Base-by-base conservation (phyloP, 2,113 vertebrate genomes). In the Melozone crissalis region DNA sequence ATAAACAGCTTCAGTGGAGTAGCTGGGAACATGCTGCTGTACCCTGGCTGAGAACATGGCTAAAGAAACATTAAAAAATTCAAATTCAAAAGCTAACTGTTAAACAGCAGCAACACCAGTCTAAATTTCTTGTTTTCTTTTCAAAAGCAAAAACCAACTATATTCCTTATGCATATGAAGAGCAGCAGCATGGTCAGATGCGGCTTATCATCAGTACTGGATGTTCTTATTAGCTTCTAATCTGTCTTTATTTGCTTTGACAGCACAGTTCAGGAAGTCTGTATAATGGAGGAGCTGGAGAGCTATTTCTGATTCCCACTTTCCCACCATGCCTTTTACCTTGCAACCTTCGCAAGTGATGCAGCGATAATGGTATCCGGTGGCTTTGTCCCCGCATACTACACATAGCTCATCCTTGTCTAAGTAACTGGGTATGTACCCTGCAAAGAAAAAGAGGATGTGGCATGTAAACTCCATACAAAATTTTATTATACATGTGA, bases 341-440 rank as follows among this genome's bases (percentile, higher is more conserved):
- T 99, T 99, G 98, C 99, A 99, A 92, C 99, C 99, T 97, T 99
- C 99, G 58, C 99, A 99, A 68, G 99, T 99, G 94, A 99, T 99
- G 94, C 99, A 99, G 97, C 99, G 99, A 97, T 99, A 99, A 97
- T 99, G 99, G 94, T 99, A 99, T 72, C 99, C 99, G 1, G 99
- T 99, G 87, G 99, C 99, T 97, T 99, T 99, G 98, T 99, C 99
- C 96, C 99, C 99, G 88, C 99, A 99, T 41, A 99, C 99, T 74
- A 99, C 99, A 96, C 99, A 99, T 24, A 99, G 98, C 97, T 99
- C 99, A 95, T 99, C 99, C 98, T 99, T 99, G 98, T 99, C 99
- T 98, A 99, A 98, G 97, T 99, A 99, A 97, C 99, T 99, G 96
- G 99, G 99, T 98, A 99, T 99, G 97, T 99, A 99, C 97, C 99